Evolutionary conservation across 2,797 vertebrate genomes (phyloP).

Genomic region (Gymnopithys bicolor): DNA sequence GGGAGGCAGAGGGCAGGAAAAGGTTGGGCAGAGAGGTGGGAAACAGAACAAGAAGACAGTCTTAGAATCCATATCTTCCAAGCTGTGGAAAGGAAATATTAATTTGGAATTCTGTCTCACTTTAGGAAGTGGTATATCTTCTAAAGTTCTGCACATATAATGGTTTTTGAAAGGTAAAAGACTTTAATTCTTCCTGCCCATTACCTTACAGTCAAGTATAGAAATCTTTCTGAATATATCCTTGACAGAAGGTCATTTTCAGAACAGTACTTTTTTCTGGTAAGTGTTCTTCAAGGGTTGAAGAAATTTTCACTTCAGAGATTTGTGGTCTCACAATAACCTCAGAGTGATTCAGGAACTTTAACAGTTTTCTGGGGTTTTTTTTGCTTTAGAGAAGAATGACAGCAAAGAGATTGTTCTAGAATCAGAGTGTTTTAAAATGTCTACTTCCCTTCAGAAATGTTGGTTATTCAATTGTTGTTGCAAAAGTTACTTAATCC

Average conservation of each 20-base stretch:
- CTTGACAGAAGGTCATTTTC: background rate
- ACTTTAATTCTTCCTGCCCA: background rate
- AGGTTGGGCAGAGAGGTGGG: background rate
- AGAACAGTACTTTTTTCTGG: background rate
- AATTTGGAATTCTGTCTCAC: background rate
- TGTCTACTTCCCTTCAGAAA: background rate
- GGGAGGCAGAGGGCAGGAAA: background rate
- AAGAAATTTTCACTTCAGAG: slow-evolving; percentile 3
- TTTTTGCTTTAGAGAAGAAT: background rate
- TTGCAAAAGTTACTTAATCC: background rate
- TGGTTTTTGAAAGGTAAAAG: background rate
- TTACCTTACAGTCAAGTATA: background rate
- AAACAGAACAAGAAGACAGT: background rate
- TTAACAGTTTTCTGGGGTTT: background rate
- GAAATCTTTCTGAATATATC: background rate
- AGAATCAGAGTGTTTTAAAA: background rate
- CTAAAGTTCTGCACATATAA: background rate
- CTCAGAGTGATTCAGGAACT: background rate
- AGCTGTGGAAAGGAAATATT: background rate
- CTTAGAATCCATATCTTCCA: background rate
- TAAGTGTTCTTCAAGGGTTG: background rate
- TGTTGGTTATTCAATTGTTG: background rate
- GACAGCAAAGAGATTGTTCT: background rate
- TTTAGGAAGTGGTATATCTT: background rate
- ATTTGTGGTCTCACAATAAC: background rate